Base-by-base conservation (phyloP, 2,113 vertebrate species). In the Anhinga rufa region DNA sequence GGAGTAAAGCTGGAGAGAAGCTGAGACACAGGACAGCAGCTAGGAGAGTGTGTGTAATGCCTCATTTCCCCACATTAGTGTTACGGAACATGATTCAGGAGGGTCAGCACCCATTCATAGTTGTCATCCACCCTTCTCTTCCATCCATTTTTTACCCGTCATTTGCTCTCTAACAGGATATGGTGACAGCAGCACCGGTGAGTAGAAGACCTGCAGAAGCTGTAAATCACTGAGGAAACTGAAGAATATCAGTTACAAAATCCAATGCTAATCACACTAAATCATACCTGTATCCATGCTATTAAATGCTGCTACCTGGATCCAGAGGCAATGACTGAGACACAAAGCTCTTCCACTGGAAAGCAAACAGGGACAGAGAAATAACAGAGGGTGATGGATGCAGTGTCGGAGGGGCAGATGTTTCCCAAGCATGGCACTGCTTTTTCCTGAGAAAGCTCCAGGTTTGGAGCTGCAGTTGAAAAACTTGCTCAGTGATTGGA, bases 391-490 rank as follows among this genome's bases (percentile, higher is more conserved):
- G 8, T 17, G 36, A 77, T 18, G 26, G 68, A 70, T 29, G 14
- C 51, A 34, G 1, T 6, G 9, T 46, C n/a, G 46, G 48, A 54
- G 17, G 9, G 4, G 4, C 13, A 48, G 1, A 1, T 26, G 11
- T 36, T 87, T 65, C 55, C 46, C 36, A 78, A 65, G 3, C 25
- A 31, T 68, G 6, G 0, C 12, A 9, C 38, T 49, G 9, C 0
- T 55, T 89, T 64, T 77, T 38, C 69, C 31, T 26, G 9, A 36
- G 31, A 78, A 78, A 78, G 2, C 17, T 46, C 29, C 28, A 46
- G 17, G 25, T 83, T 46, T 86, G 71, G 38, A n/a, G 8, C 12
- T 72, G 6, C 9, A 58, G 14, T 2, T 66, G 14, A 51, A 61
- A 92, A 78, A 34, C 6, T 58, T 58, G 7, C 9, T 65, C 18